Base-by-base conservation (phyloP, 2,888 invertebrate species). In the Andrena chrysosceles region DNA sequence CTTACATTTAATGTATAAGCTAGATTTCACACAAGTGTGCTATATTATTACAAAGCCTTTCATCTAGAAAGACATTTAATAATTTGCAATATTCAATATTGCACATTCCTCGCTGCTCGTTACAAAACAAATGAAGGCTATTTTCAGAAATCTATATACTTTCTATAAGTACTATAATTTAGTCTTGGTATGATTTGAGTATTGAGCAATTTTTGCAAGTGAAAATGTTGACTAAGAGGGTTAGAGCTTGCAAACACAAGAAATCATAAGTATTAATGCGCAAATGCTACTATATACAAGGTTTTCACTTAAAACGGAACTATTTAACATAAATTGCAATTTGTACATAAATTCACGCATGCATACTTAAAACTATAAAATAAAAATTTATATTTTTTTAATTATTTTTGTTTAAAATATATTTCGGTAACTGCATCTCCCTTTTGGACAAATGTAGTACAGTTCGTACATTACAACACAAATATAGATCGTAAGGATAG, bases 1-100 rank as follows among this genome's bases (percentile, higher is more conserved):
- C 54, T 86, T 79, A 83, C 85, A 86, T 85, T 88, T 88, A 86
- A 80, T 6, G 52, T 13, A n/a, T 84, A 85, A 81, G 70, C 10
- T 49, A 79, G 63, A 56, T 52, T 79, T 64, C 81, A 52, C 66
- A 63, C 70, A 52, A 59, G 29, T 89, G 87, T 85, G 20, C 85
- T 83, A 87, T 87, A 20, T 16, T 72, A 60, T 77, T 81, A 67
- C 29, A 70, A 70, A 66, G 6, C 20, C 64, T 76, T 49, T 77
- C 54, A 13, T 69, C 2, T 10, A 35, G 66, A n/a, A 68, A 74
- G 59, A 54, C 48, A 59, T 80, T 83, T 68, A 60, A 13, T 48
- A 66, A 66, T 76, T 82, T n/a, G 26, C 52, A 78, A 68, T 69
- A 72, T 77, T 73, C 29, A 42, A 75, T 56, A 69, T 68, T 72